Evolutionary conservation across 2,888 invertebrate genomes (phyloP), one percentile per base, ranked within the genome.

Genomic region (Ctena decussata): DNA sequence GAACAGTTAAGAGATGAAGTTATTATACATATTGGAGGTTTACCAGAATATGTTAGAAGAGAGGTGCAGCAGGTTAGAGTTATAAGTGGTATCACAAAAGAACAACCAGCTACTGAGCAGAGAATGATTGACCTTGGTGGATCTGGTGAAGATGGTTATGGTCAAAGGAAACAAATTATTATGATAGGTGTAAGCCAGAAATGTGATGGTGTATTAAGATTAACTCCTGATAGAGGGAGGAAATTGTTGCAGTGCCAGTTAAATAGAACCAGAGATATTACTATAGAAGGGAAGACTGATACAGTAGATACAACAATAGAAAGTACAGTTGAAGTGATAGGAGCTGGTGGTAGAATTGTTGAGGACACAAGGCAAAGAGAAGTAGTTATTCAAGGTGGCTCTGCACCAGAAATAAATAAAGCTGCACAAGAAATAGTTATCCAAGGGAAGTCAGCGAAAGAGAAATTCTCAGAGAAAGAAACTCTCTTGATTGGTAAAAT

Each of bases 101-200:
- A 46, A 8, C 37, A 80, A 24, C 70, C 75, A 12, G 46, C 53
- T 32, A 74, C 65, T 44, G 12, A 69, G n/a, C 39, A 49, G 46
- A 82, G 72, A 41, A 39, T 70, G 41, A 78, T 89, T 53, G 77
- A 86, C 18, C 37, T 89, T n/a, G 78, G 75, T 39, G 86, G 86
- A 27, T 44, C 72, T 44, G 24, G 37, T 24, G 80, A 81, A n/a
- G 75, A 74, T 30, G 74, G 53, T 15, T 78, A 37, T 35, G 37
- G 49, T n/a, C 46, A 77, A 39, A 83, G 79, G 32, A 82, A 84
- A 72, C 88, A 89, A 44, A 73, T 89, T 1, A 74, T 86, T 24
- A 73, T 82, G 65, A 39, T 89, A n/a, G 85, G 88, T 44, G 15
- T 86, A 3, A 80, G 75, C 37, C 35, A 65, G 21, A 53, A 57